These are phyloP conservation scores for Gallinago solitaria DNA, from an alignment of 2,797 vertebrate species.

Conservation along the genomic window DNA sequence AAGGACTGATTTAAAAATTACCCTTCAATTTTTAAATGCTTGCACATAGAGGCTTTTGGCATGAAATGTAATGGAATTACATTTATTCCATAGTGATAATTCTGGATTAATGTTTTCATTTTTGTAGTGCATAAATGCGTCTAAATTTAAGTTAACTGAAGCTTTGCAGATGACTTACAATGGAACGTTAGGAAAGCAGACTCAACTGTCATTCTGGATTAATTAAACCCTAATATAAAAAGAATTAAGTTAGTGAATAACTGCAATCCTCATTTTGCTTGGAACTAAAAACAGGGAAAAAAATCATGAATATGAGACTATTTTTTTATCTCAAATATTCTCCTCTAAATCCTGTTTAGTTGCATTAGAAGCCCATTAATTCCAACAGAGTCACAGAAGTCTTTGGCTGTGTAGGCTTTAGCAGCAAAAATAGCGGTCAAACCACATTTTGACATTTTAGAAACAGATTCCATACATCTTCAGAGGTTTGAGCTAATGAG, in stretches of 20 bases:
- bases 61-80: constrained; percentile 64
- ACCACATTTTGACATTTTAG: constrained; percentile 57
- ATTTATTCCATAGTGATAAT: constrained; percentile 63
- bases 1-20: constrained; percentile 69
- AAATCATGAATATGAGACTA: not conserved
- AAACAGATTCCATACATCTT: constrained; percentile 60
- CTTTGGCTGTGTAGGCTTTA: constrained; percentile 52
- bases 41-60: not conserved
- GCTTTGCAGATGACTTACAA: constrained; percentile 67
- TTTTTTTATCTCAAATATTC: constrained; percentile 54
- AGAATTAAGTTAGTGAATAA: constrained; percentile 69
- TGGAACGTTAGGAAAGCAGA: constrained; percentile 64
- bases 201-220: constrained; percentile 56
- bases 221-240: constrained; percentile 61
- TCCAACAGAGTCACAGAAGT: constrained; percentile 56
- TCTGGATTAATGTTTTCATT: constrained; percentile 73
- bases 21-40: constrained; percentile 43
- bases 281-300: constrained; percentile 54
- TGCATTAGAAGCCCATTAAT: constrained; percentile 68
- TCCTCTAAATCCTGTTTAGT: constrained; percentile 60
- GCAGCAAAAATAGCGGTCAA: constrained; percentile 64
- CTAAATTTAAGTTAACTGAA: constrained; percentile 58
- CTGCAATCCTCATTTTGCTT: constrained; percentile 51
- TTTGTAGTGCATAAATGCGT: constrained; percentile 14
- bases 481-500: constrained; percentile 44